Evolutionary conservation across 2,113 vertebrate genomes (phyloP).

Genomic region (Sterna hirundo): DNA sequence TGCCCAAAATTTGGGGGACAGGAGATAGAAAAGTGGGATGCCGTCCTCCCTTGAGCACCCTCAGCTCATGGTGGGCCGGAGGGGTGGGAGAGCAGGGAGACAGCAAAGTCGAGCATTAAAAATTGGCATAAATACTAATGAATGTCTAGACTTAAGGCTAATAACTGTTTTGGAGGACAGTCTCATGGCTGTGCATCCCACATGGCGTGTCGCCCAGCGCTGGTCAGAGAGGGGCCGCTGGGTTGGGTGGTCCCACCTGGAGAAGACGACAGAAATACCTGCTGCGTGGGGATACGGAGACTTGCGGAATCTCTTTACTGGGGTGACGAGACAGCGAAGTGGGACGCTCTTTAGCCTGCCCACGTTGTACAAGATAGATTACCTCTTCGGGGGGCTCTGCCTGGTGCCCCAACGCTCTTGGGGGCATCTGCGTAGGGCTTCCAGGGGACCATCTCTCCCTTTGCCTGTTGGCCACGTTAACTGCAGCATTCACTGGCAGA

Average conservation of each 20-base stretch:
- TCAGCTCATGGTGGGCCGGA: neutral
- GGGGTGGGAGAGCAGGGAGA: neutral
- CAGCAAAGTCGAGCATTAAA: neutral
- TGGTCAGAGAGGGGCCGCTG: neutral
- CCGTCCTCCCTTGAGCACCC: neutral
- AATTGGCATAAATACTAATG: neutral
- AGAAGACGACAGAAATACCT: neutral
- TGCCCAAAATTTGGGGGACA: accelerated
- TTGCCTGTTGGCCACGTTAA: neutral
- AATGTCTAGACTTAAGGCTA: neutral
- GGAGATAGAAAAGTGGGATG: no score
- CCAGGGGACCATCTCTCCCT: neutral
- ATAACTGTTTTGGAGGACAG: neutral
- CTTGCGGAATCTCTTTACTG: neutral
- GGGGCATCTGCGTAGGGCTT: accelerated
- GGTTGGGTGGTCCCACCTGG: neutral
- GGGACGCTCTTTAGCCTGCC: accelerated
- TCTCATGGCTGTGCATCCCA: accelerated
- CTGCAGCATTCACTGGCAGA: neutral
- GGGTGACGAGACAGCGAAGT: accelerated
- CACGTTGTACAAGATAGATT: neutral
- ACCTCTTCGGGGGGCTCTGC: neutral
- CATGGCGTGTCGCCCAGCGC: accelerated
- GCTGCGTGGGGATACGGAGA: accelerated
- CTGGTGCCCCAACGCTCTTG: neutral